Base-by-base conservation (phyloP, 2,797 vertebrate species). In the Pagetopsis macropterus region DNA sequence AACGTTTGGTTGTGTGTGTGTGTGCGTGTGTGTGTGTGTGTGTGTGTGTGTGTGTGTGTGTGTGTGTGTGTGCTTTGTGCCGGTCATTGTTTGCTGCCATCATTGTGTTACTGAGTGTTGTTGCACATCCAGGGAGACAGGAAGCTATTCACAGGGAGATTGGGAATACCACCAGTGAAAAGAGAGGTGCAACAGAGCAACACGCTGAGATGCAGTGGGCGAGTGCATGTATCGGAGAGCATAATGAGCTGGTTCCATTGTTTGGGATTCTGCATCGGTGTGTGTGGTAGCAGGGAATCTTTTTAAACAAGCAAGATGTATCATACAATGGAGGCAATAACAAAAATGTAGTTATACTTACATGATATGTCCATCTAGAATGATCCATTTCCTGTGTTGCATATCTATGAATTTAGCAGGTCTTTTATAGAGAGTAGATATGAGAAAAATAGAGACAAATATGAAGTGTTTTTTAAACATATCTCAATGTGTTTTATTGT, bases 171-270 rank as follows among this genome's bases (percentile, higher is more conserved):
- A 92, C 80, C 89, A 91, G 89, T 84, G 83, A 85, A 84, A 80
- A 82, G 69, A 37, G 81, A 83, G 82, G 82, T 83, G 92, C 86
- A 94, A 92, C 93, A 90, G 88, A 90, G 86, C 75, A 86, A 76
- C 82, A 87, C 86, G 90, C 79, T 87, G 81, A 91, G 90, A 91
- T 88, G 82, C 84, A 87, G 87, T 89, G 76, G 87, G 90, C 76
- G 81, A 87, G 75, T 78, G 72, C 66, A 83, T 80, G 84, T 86
- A 89, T 91, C 82, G 85, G 79, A 84, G 71, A 90, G 87, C 83
- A 91, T 90, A 91, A 93, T 93, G 88, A 94, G 88, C 87, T 83
- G 60, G 78, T 87, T 82, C 87, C 72, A 88, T 91, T 94, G 89
- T 94, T 89, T 83, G 64, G 79, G 72, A 54, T 52, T 76, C 72